Evolutionary conservation across 2,113 vertebrate genomes (phyloP).

Genomic region (Salvelinus fontinalis): DNA sequence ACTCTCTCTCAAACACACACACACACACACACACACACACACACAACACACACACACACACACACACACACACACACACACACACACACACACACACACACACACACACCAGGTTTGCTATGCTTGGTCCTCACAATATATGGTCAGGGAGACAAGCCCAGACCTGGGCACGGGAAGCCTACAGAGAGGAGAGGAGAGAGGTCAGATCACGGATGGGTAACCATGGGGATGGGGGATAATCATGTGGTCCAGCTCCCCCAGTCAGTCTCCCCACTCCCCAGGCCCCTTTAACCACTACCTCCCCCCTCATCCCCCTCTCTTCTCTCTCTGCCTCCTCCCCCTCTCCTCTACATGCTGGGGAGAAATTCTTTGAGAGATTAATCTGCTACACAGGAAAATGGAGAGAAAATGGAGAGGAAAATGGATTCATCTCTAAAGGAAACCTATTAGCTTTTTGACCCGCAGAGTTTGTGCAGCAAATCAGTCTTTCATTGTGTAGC

Average conservation of each 20-base stretch:
- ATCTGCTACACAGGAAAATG: background rate
- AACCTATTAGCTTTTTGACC: background rate
- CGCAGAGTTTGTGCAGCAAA: too few species aligned
- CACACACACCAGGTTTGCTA: background rate
- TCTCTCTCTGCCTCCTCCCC: background rate
- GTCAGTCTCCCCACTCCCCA: conserved; percentile 25
- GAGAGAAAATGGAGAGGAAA: background rate
- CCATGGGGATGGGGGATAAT: conserved; percentile 27
- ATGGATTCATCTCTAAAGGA: background rate
- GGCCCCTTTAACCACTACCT: background rate
- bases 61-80: background rate
- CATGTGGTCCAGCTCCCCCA: conserved; percentile 49
- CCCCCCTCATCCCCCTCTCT: background rate
- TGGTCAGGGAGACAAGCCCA: background rate
- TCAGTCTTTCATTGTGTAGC: too few species aligned
- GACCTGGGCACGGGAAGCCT: background rate
- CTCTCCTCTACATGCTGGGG: background rate
- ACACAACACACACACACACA: background rate
- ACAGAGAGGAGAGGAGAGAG: background rate
- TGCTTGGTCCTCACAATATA: background rate
- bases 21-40: background rate
- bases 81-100: background rate
- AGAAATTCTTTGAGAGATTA: background rate
- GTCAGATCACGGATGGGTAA: conserved; percentile 24
- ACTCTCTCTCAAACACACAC: background rate